Conservation (phyloP, 92 coral and sea anemone species). For the Blastomussa wellsi region DNA sequence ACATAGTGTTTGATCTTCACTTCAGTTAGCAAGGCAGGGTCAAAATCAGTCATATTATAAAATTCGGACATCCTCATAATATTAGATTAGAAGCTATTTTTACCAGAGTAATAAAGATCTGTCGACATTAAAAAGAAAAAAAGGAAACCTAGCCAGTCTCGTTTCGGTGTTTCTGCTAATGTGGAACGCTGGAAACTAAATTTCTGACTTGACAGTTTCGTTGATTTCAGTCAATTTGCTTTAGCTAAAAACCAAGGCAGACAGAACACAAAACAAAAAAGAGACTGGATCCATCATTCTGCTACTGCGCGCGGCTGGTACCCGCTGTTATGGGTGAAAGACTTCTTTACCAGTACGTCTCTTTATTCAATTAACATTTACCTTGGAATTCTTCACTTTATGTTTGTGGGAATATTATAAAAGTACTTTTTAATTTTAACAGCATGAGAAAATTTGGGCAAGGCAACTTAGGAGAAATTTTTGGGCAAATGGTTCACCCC, state of each 20-base stretch:
- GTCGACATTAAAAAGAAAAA: no score
- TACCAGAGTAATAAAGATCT: no score
- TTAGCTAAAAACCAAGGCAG: not conserved
- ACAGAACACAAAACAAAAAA: not conserved
- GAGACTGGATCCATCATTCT: no score
- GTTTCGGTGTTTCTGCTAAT: not conserved
- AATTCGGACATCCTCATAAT: no score
- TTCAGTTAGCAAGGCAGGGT: no score
- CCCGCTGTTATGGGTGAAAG: not conserved
- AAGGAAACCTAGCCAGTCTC: not conserved
- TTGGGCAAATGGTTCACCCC: no score
- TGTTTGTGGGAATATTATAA: not conserved
- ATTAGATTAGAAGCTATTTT: no score
- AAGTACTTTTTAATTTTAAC: not conserved
- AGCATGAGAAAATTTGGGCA: no score
- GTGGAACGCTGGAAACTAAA: not conserved
- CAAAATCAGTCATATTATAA: no score
- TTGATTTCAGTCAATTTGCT: not conserved
- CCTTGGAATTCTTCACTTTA: not conserved
- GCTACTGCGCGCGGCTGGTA: not conserved
- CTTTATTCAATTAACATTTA: not conserved
- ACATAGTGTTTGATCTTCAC: no score
- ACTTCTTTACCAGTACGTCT: not conserved
- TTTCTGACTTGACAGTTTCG: not conserved
- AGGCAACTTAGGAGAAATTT: no score